Evolutionary conservation across 92 coral and sea anemone species (phyloP), one percentile per base, ranked within the genome.

Genomic region (Parazoanthus swiftii): DNA sequence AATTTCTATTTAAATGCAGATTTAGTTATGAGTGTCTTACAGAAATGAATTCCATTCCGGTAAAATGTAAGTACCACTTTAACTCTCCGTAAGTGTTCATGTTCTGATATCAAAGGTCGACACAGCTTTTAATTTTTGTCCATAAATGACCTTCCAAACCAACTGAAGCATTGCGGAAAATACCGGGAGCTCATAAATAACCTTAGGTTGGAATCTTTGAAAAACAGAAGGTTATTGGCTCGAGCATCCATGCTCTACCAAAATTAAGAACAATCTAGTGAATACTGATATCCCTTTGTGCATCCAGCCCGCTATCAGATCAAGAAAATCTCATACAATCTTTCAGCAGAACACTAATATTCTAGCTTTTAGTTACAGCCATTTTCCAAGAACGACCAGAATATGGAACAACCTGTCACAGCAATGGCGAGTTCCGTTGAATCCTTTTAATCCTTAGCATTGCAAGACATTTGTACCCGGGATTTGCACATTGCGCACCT

Each of bases 131-230:
- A 4, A 2, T 39, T 39, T 39, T 39, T 39, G 4, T 39, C 42
- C 42, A 39, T 39, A 46, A 46, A 8, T 8, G 8, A 46, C 50
- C 50, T 6, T 46, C 8, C 50, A 6, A 6, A 46, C 50, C 50
- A 8, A 46, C 50, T 46, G 50, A 46, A 46, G 50, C 50, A 46
- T 46, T 46, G 50, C 48, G 48, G 48, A 44, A 44, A 20, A 63
- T 71, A 6, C 36, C 50, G 38, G 71, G 73, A 68, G 29, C 86
- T 88, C 29, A 80, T 88, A 37, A 44, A 71, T 58, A 2, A 82
- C 43, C 88, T 88, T 26, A 83, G 81, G 15, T 86, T 76, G 86
- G 92, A 43, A 37, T 85, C 92, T 54, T 70, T 90, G 72, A 89
- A 90, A 77, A 46, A 85, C 58, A 77, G 88, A n/a, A 79, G 86